Conservation (phyloP, 2,888 invertebrate genomes). For the Phalera bucephala region DNA sequence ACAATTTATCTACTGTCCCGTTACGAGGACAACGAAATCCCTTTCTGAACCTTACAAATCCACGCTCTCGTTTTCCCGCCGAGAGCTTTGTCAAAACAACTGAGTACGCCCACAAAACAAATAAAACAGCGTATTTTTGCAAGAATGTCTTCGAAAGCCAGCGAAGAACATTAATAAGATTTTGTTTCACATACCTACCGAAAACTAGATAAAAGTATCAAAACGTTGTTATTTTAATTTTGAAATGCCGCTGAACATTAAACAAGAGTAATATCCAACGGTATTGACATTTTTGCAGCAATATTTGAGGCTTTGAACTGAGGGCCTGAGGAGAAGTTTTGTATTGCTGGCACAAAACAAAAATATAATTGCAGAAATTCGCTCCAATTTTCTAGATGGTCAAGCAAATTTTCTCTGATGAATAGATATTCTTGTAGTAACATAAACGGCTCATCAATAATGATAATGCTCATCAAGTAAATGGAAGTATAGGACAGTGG, state of each 20-base stretch:
- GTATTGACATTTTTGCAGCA: slow-evolving; percentile 19
- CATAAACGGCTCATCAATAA: slow-evolving; percentile 59
- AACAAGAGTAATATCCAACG: slow-evolving; percentile 14
- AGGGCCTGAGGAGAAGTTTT: background rate
- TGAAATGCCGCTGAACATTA: slow-evolving; percentile 8
- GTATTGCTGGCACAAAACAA: no score
- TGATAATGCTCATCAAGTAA: slow-evolving; percentile 57
- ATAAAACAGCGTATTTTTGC: slow-evolving; percentile 22
- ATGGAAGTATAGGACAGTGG: slow-evolving; percentile 50
- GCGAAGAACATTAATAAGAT: slow-evolving; percentile 9
- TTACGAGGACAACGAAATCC: slow-evolving; percentile 46
- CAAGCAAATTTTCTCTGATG: slow-evolving; percentile 43
- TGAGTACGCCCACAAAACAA: slow-evolving; percentile 35
- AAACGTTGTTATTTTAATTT: slow-evolving; percentile 24
- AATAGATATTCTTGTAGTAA: slow-evolving; percentile 38
- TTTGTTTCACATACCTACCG: background rate
- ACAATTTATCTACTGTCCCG: slow-evolving; percentile 45
- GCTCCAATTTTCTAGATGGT: slow-evolving; percentile 34
- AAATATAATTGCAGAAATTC: slow-evolving; percentile 34
- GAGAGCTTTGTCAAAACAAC: slow-evolving; percentile 42
- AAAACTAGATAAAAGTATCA: slow-evolving; percentile 12
- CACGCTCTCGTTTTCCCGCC: slow-evolving; percentile 25
- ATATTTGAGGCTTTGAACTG: slow-evolving; percentile 16
- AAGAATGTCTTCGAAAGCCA: slow-evolving; percentile 9
- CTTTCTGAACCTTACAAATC: slow-evolving; percentile 50